These are phyloP conservation scores for Pseudorhombus dupliciocellatus DNA, from an alignment of 2,113 vertebrate genomes.

Conservation along the genomic window DNA sequence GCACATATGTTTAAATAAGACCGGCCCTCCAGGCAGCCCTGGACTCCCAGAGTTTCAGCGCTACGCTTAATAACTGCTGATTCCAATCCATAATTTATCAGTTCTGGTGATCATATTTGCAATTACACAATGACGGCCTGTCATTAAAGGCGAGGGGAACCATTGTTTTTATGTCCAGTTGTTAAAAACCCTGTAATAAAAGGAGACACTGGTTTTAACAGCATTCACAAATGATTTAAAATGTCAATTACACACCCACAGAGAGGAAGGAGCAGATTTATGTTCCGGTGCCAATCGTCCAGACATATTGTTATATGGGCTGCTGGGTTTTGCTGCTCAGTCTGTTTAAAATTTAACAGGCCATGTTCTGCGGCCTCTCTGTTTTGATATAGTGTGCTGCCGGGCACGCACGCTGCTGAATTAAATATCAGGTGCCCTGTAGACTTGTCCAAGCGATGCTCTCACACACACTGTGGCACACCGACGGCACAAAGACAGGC, in stretches of 20 bases:
- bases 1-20: constrained; percentile 33
- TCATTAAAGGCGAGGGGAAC: constrained; percentile 59
- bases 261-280: constrained; percentile 60
- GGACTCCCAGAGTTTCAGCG: constrained; percentile 16
- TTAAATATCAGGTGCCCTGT: constrained; percentile 54
- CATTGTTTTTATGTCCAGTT: constrained; percentile 72
- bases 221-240: constrained; percentile 75
- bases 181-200: constrained; percentile 75
- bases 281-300: constrained; percentile 34
- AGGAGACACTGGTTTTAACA: constrained; percentile 80
- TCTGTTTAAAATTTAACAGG: constrained; percentile 75
- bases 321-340: constrained; percentile 53
- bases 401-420: constrained; percentile 33
- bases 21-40: constrained; percentile 12
- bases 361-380: constrained; percentile 49
- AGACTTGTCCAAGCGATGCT: constrained; percentile 29
- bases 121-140: constrained; percentile 52
- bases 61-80: constrained; percentile 31
- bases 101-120: constrained; percentile 53
- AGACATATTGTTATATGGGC: constrained; percentile 68
- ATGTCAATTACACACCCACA: constrained; percentile 60
- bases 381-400: constrained; percentile 61
- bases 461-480: constrained; percentile 9
- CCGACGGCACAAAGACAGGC: constrained; percentile 4
- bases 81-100: constrained; percentile 59